Conservation (phyloP, 2,888 invertebrate species). For the Dioctria linearis region DNA sequence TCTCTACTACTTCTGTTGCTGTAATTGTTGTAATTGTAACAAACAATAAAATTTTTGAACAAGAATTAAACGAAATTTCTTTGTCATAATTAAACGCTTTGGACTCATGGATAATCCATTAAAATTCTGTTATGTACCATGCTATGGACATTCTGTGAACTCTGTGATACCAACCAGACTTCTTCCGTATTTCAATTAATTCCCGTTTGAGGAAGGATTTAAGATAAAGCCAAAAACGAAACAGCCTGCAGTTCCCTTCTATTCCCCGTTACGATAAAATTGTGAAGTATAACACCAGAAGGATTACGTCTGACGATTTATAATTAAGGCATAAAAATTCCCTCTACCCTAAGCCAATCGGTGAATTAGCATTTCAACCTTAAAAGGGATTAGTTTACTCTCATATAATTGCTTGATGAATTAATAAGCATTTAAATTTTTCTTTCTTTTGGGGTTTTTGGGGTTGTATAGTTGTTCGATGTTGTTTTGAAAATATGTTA, state of each 20-base stretch:
- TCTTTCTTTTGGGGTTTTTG: not conserved
- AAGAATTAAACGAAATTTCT: too few species aligned
- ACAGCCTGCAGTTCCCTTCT: not conserved
- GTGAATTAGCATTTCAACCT: constrained; percentile 30
- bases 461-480: not conserved
- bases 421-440: constrained; percentile 21
- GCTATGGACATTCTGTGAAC: too few species aligned
- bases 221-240: not conserved
- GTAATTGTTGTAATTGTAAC: too few species aligned
- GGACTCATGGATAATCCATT: too few species aligned
- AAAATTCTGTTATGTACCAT: too few species aligned
- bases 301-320: constrained; percentile 25
- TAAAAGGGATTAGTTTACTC: constrained; percentile 25
- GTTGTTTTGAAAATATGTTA: not conserved
- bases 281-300: not conserved
- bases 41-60: too few species aligned
- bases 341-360: constrained; percentile 9
- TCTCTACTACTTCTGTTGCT: too few species aligned
- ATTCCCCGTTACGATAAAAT: not conserved
- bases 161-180: not conserved
- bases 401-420: constrained; percentile 42
- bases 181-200: constrained; percentile 2
- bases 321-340: constrained; percentile 33
- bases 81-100: too few species aligned
- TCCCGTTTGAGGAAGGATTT: not conserved